Conservation (phyloP, 2,797 vertebrate genomes). For the Hirundo rustica region DNA sequence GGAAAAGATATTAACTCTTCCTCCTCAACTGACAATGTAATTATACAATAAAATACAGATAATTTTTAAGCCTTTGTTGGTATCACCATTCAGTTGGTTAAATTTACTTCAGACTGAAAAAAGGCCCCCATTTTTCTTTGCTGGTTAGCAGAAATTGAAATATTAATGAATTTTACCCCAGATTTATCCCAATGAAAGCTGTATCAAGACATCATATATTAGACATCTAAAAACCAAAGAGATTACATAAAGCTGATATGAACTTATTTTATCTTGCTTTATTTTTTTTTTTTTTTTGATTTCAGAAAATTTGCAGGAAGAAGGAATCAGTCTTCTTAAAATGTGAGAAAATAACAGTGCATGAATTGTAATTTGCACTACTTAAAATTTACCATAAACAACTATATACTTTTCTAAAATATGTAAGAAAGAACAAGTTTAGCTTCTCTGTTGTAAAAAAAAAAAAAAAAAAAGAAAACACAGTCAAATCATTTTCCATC, state of each 20-base stretch:
- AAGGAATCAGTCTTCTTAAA: neutral
- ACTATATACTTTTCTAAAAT: neutral
- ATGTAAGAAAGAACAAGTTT: neutral
- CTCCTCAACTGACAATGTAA: neutral
- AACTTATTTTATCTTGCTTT: neutral
- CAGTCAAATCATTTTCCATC: neutral
- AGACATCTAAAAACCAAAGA: neutral
- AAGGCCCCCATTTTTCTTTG: rapidly evolving
- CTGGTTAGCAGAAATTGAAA: neutral
- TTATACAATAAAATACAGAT: neutral
- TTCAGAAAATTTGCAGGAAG: neutral
- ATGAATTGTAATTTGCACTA: neutral
- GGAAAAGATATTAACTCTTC: neutral
- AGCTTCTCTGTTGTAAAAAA: neutral
- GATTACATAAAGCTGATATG: neutral
- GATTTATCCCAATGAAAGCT: neutral
- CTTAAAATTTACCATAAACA: neutral
- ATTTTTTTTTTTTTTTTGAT: neutral
- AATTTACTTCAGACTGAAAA: neutral
- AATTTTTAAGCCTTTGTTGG: neutral
- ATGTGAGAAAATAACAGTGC: neutral
- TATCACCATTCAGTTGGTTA: neutral
- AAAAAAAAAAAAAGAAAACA: neutral
- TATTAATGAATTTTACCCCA: neutral
- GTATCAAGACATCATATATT: neutral